A percentile compares a stretch with the other conserved stretches of the same genome.
These are phyloP conservation scores for Semnornis frantzii DNA, from an alignment of 2,113 vertebrate genomes.

Conservation along the genomic window DNA sequence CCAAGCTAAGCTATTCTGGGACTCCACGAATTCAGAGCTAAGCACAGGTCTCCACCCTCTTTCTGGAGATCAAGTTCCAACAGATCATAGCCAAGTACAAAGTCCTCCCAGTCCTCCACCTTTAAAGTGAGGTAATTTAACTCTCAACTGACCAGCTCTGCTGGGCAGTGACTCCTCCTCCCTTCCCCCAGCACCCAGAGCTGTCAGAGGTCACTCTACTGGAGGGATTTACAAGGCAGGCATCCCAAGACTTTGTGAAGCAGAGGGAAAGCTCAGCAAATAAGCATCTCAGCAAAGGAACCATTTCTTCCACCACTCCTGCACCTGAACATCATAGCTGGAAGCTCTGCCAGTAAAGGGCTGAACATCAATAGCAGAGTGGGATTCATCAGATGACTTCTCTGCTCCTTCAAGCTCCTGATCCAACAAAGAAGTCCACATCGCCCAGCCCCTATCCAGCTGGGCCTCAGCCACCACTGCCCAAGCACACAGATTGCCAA, in stretches of 20 bases:
- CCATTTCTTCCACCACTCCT: background rate
- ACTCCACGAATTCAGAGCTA: background rate
- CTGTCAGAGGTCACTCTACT: background rate
- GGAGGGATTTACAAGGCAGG: background rate
- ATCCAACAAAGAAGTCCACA: background rate
- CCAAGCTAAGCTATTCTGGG: too few species aligned
- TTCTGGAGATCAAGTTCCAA: background rate
- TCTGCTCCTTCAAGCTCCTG: background rate
- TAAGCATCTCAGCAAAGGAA: background rate
- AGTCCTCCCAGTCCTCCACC: background rate
- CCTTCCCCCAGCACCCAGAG: background rate
- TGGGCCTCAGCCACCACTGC: background rate
- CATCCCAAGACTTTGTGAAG: background rate
- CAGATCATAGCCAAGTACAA: background rate
- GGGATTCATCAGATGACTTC: background rate
- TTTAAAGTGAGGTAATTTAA: background rate
- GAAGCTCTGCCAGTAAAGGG: background rate
- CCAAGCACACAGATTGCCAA: background rate
- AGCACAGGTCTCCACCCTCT: background rate
- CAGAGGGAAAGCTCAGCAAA: background rate
- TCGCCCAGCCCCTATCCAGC: background rate
- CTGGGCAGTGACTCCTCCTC: background rate
- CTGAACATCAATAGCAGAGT: background rate
- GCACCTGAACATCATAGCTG: background rate
- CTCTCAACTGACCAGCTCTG: background rate